These are phyloP conservation scores for Grapholita molesta DNA, from an alignment of 1,140 invertebrate species.

Conservation along the genomic window DNA sequence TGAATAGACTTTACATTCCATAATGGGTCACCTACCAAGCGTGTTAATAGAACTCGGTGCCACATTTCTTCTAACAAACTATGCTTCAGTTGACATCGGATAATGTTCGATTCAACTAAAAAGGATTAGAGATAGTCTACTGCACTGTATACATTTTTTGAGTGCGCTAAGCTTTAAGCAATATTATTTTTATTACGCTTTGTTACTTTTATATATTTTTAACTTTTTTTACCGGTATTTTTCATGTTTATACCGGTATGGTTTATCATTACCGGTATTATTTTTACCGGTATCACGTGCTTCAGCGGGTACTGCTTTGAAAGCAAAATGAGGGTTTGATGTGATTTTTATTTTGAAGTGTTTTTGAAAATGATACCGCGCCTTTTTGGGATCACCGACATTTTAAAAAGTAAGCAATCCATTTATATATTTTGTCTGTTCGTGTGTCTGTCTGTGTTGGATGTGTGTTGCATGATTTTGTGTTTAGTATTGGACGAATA, in stretches of 20 bases:
- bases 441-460: slow-evolving; percentile 1
- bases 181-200: too few relatives aligned
- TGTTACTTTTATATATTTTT: too few relatives aligned
- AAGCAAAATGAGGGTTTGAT: background rate
- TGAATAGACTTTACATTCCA: too few relatives aligned
- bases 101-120: too few relatives aligned
- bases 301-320: background rate
- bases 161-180: too few relatives aligned
- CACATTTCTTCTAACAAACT: too few relatives aligned
- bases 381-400: slow-evolving; percentile 4
- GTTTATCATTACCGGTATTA: background rate
- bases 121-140: too few relatives aligned
- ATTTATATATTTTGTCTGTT: slow-evolving; percentile 26
- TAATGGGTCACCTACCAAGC: too few relatives aligned
- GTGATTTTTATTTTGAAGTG: slow-evolving; percentile 22
- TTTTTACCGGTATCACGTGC: background rate
- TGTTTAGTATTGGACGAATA: background rate
- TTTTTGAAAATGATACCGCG: slow-evolving; percentile 45
- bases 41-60: too few relatives aligned
- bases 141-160: too few relatives aligned
- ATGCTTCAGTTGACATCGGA: too few relatives aligned
- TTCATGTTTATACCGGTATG: too few relatives aligned
- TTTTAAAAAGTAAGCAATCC: slow-evolving; percentile 33
- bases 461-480: slow-evolving; percentile 2
- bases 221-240: background rate